Base-by-base conservation (phyloP, 2,888 invertebrate genomes). In the Trichogramma dendrolimi region DNA sequence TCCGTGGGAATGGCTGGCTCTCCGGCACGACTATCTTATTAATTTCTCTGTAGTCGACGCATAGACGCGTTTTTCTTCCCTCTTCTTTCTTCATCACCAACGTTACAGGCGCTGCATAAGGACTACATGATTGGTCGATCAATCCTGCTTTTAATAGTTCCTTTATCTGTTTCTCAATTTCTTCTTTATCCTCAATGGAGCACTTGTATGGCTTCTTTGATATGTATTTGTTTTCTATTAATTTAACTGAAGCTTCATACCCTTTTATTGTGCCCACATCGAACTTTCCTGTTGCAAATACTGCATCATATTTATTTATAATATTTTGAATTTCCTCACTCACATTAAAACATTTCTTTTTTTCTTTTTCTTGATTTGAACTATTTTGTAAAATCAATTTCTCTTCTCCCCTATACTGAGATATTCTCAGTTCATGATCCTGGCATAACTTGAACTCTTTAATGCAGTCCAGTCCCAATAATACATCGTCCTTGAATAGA, bases 1-100 rank as follows among this genome's bases (percentile, higher is more conserved):
- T 67, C 43, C 56, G 40, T 48, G 67, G 64, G 40, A 68, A 67
- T 2, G 66, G 67, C 51, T 67, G 63, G 47, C 52, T 60, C 52
- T 67, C 59, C 43, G 67, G 64, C 2, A 65, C 61, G 1, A 68
- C 58, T 57, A 67, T 66, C 63, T 64, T 68, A 46, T 67, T 68
- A n/a, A 68, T 49, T 40, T 74, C 73, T 62, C 69, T 55, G 53
- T 71, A 75, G 50, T 72, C 72, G 50, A 73, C 71, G 53, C 73
- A 74, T 11, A 73, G 50, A 52, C 72, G 69, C 42, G 71, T 65
- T 67, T 62, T 74, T 66, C 68, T 70, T 50, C 65, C 65, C 62
- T 71, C 69, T 50, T 71, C 71, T 66, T 67, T 71, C 64, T 69
- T 72, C 38, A 66, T 69, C 41, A 66, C 67, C 49, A 69, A 43